Evolutionary conservation across 2,888 invertebrate genomes (phyloP), one percentile per base, ranked within the genome.

Genomic region (Epinotia nisella): DNA sequence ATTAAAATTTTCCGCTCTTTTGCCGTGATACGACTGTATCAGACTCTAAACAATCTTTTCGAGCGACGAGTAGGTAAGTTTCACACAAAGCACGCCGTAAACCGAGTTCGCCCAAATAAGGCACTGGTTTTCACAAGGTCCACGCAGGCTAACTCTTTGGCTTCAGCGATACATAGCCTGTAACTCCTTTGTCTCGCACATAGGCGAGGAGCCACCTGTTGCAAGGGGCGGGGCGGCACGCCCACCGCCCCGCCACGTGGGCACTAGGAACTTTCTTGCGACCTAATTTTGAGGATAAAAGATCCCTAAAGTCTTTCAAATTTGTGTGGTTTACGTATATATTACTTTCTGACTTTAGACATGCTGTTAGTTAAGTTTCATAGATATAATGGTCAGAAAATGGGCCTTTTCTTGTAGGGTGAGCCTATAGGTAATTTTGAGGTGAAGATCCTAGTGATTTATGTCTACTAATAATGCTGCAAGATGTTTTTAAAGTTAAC

Each of bases 221-320:
- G 91, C 90, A 82, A 84, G 76, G 81, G 93, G 92, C 91, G 92
- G 88, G 83, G 83, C 90, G 84, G 78, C 72, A 72, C 92, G 92
- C 93, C 92, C 88, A 81, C 83, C 92, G 92, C 92, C 92, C 88
- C 73, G 68, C 80, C 87, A 86, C 90, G 88, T 90, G 89, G 78
- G 68, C 55, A 76, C 67, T 72, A 72, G 49, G 21, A 19, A 60
- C 24, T 65, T 70, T 39, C 29, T 55, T 60, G 29, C 55, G 60
- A 67, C 61, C 67, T 67, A 51, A 65, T 58, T 58, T 51, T 17
- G 11, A 53, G 35, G n/a, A 35, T 9, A 21, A 17, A 49, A 62
- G 15, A 3, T 9, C 62, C 10, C 11, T 17, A 35, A 10, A 17
- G 0, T 58, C 15, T 13, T 35, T 21, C 58, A n/a, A 29, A 29